Evolutionary conservation across 2,113 vertebrate species (phyloP).

Genomic region (Mustelus asterias): DNA sequence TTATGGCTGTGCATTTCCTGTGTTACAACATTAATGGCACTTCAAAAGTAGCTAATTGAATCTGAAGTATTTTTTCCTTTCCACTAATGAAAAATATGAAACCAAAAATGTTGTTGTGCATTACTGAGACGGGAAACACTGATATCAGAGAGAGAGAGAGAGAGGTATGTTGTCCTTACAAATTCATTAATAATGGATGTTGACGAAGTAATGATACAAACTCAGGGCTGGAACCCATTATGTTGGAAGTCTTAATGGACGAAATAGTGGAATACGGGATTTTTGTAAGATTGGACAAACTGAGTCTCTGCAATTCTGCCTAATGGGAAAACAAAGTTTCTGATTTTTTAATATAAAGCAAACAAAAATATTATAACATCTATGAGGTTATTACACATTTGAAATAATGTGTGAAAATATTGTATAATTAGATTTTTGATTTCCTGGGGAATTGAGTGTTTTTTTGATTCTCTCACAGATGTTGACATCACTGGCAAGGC

Average conservation of each 20-base stretch:
- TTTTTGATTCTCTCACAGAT: constrained; percentile 18
- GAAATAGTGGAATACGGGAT: background rate
- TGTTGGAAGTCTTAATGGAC: background rate
- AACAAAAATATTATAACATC: too few relatives aligned
- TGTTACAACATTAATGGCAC: background rate
- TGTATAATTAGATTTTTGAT: too few relatives aligned
- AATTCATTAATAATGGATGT: background rate
- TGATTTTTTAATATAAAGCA: too few relatives aligned
- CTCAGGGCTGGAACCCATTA: background rate
- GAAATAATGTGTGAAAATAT: too few relatives aligned
- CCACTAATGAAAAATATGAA: background rate
- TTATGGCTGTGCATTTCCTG: background rate
- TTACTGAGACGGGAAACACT: background rate
- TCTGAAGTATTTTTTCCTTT: background rate
- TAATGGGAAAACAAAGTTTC: too few relatives aligned
- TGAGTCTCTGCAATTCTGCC: background rate
- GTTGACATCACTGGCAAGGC: background rate
- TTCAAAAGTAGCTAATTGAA: background rate
- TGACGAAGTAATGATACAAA: background rate
- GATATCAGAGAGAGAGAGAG: background rate
- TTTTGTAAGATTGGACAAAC: background rate
- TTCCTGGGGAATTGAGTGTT: too few relatives aligned
- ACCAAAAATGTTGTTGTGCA: background rate
- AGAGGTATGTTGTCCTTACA: background rate
- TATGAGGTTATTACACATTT: too few relatives aligned